Evolutionary conservation across 2,888 invertebrate species (phyloP), one percentile per base, ranked within the genome.

Genomic region (Acrobasis suavella): DNA sequence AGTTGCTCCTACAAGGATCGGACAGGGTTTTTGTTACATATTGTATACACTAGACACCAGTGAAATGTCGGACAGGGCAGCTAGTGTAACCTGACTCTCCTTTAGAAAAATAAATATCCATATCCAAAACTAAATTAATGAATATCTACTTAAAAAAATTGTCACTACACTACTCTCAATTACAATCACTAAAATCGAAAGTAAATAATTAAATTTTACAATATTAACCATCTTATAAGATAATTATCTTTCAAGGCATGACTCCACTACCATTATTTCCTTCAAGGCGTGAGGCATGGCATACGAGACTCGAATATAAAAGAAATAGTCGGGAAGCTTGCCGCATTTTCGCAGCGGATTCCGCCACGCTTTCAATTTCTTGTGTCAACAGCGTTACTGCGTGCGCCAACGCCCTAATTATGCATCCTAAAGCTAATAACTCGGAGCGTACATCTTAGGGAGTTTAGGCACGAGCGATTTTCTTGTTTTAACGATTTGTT

Each of bases 301-400:
- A 38, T 38, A 55, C 38, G 37, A 55, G 52, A 14, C 15, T 8
- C 50, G n/a, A 52, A 52, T 38, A 38, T 38, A 38, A 55, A 55
- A 15, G 54, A 9, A 10, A 55, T 38, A 55, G 54, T 38, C 54
- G 15, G 37, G 15, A 7, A 54, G 37, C 37, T 6, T 10, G 51
- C 17, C 51, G 22, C 52, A 32, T 52, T 52, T 55, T 16, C 54
- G 15, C 38, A 58, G 56, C 42, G 64, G 62, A 76, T 73, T 75
- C 72, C 72, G 65, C 17, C 74, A 72, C 77, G 74, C 65, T 65
- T 70, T 66, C 72, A 75, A 75, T 77, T 73, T 73, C 66, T 69
- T 72, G 64, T 72, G 73, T 73, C 75, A 76, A 76, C 74, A 70
- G 65, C 14, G 32, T 50, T 51, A 60, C 39, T 42, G 60, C 52